Conservation (phyloP, 2,888 invertebrate genomes). For the Nephrotoma appendiculata region DNA sequence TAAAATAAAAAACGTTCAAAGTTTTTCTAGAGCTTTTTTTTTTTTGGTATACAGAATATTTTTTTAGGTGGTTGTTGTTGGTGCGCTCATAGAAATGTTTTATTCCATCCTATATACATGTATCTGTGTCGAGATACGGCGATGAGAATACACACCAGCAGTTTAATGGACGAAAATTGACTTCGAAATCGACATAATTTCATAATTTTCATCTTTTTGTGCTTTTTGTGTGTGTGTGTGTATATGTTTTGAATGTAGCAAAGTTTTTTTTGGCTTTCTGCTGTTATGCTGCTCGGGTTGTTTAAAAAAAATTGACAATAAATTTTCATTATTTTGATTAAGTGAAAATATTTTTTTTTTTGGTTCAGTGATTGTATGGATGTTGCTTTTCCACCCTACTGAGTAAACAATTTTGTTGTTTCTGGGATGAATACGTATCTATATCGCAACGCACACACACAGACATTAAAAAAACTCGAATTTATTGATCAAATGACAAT, state of each 20-base stretch:
- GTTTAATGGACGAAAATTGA: not conserved
- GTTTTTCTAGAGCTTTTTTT: not conserved
- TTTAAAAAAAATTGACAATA: not conserved
- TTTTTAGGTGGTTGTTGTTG: not conserved
- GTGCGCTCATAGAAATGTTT: not conserved
- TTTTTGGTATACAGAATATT: not conserved
- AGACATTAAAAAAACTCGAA: not conserved
- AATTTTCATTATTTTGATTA: not conserved
- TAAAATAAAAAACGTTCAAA: not conserved
- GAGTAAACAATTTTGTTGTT: not conserved
- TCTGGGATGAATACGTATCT: not conserved
- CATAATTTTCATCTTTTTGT: not conserved
- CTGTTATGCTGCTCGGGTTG: not conserved
- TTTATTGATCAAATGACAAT: not conserved
- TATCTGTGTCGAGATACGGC: not conserved
- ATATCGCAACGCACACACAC: not conserved
- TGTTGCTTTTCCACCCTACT: not conserved
- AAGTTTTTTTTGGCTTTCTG: not conserved
- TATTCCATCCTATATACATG: not conserved
- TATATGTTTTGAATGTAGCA: not conserved
- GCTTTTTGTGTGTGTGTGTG: not conserved
- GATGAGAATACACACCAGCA: not conserved
- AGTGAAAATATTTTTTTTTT: not conserved
- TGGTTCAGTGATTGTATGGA: not conserved
- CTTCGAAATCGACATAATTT: not conserved